Base-by-base conservation (phyloP, 2,888 invertebrate species). In the Tipula unca region DNA sequence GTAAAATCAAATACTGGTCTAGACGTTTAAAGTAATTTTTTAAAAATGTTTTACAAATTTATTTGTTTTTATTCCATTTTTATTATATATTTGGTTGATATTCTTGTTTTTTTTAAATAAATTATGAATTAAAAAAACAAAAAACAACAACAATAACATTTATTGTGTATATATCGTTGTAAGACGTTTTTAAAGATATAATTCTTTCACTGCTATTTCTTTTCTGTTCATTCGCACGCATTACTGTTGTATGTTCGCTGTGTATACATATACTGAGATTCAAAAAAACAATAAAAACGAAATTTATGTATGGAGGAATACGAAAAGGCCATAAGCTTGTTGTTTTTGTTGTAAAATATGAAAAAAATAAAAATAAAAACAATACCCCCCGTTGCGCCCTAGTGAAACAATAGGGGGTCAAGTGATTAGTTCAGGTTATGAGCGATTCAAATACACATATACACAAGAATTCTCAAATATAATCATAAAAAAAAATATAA, bases 401-500 rank as follows among this genome's bases (percentile, higher is more conserved):
- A 86, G 85, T 84, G 85, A 86, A 86, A 86, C 87, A 84, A 86
- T 86, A 85, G 87, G 86, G 86, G 85, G 85, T 86, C 87, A 86
- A 86, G 86, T 87, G 87, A 87, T 87, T 87, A 87, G 86, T 86
- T 87, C 87, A 86, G 86, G 87, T 86, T 86, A 86, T 86, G 84
- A 36, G 36, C 84, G 84, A 84, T 36, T 84, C 84, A 84, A 36
- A 84, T 35, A 83, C 3, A 69, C 3, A 84, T 13, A 36, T 35
- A 84, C 36, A 84, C 32, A 83, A 14, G 82, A 29, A 29, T 85
- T 32, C 17, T 39, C 25, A 85, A 42, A 85, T 5, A 14, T 39
- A 32, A 35, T 32, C 20, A 39, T 36, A 85, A 85, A 84, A n/a
- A 83, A 32, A 17, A 36, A 85, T 32, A 85, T 14, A 85, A 85